These are phyloP conservation scores for Syrmaticus mikado DNA, from an alignment of 2,113 vertebrate genomes.

Conservation along the genomic window DNA sequence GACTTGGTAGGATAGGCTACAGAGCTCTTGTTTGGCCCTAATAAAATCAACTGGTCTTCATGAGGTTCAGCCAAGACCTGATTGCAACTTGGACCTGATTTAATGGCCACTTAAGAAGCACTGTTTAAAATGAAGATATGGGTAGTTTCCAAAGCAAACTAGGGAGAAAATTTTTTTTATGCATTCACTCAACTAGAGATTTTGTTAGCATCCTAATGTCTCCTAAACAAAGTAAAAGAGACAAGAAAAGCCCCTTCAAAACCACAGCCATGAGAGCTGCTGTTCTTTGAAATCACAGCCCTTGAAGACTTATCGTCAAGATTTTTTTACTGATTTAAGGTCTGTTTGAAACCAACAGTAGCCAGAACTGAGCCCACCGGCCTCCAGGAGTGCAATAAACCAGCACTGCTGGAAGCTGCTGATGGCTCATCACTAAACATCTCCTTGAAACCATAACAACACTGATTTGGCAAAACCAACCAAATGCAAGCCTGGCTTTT, in stretches of 20 bases:
- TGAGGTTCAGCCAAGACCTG: neutral
- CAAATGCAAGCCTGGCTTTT: neutral
- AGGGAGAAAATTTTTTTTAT: neutral
- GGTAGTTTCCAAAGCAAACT: neutral
- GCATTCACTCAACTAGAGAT: neutral
- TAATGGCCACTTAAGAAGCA: neutral
- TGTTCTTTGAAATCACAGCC: neutral
- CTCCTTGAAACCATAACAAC: fast-evolving
- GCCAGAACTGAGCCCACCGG: neutral
- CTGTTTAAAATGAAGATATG: neutral
- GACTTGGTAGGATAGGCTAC: neutral
- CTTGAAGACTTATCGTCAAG: neutral
- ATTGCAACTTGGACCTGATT: neutral
- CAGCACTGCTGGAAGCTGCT: neutral
- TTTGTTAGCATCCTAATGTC: neutral
- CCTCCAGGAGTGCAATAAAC: neutral
- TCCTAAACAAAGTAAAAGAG: neutral
- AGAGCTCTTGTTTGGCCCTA: neutral
- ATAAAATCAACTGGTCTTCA: neutral
- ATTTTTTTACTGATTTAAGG: neutral
- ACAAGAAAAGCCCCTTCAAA: neutral
- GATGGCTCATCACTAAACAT: neutral
- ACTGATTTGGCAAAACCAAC: too few species aligned
- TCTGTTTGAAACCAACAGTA: neutral
- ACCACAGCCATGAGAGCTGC: neutral